Percentiles rank a stretch among this genome's conserved stretches.
phyloP scores from a whole-genome alignment of 2,888 invertebrate genomes.

The Salticus scenicus region DNA sequence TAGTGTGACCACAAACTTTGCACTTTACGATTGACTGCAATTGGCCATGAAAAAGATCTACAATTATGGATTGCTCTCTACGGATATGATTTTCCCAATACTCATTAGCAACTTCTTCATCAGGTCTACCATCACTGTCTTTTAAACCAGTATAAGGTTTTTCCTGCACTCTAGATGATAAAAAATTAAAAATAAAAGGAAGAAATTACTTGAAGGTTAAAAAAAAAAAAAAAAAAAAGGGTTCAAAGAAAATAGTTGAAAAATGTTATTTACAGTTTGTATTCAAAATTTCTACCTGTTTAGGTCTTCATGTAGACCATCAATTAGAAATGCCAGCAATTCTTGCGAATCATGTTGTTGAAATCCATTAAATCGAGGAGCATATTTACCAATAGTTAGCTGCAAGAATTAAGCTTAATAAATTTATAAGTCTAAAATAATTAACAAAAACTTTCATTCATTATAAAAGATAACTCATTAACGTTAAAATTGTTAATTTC shows the following conservation, averaged over 20 bases:
- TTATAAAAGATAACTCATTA: not conserved
- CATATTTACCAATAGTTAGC: slow-evolving; percentile 90
- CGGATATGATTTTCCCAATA: slow-evolving; percentile 90
- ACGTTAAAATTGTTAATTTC: too few species aligned
- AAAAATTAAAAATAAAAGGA: slow-evolving; percentile 12
- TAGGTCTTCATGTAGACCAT: slow-evolving; percentile 93
- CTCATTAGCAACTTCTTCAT: slow-evolving; percentile 80
- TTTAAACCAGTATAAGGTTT: slow-evolving; percentile 84
- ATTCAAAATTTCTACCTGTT: too few species aligned
- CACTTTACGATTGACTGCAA: slow-evolving; percentile 91
- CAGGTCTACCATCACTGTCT: slow-evolving; percentile 86
- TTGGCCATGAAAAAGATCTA: slow-evolving; percentile 93
- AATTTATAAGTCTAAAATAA: too few species aligned
- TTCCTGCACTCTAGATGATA: slow-evolving; percentile 80
- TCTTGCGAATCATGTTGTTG: slow-evolving; percentile 97
- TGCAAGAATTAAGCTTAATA: slow-evolving; percentile 74
- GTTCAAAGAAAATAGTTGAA: too few species aligned
- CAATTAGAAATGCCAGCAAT: slow-evolving; percentile 91
- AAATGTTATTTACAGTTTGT: too few species aligned
- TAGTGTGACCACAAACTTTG: slow-evolving; percentile 86
- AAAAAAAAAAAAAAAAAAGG: too few species aligned
- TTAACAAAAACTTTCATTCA: not conserved
- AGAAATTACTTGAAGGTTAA: too few species aligned
- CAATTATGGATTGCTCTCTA: slow-evolving; percentile 89
- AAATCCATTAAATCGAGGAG: slow-evolving; percentile 89